A percentile compares a stretch with the other conserved stretches of the same genome.
These are phyloP conservation scores for Onychostoma macrolepis DNA, from an alignment of 2,113 vertebrate species.

Conservation along the genomic window DNA sequence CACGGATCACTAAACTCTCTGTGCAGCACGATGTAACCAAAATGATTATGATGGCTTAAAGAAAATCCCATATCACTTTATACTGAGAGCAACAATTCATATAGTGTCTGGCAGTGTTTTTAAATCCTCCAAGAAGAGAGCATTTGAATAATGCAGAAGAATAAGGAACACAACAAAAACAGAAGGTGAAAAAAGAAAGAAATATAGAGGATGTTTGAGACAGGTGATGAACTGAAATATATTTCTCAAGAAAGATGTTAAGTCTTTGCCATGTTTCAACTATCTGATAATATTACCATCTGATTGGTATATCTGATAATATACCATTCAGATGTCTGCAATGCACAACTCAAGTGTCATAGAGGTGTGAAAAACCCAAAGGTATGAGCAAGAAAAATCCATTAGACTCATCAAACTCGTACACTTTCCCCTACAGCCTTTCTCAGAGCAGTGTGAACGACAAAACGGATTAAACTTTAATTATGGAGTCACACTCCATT, in stretches of 20 bases:
- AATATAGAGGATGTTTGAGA: background rate
- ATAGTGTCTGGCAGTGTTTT: background rate
- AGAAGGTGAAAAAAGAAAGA: background rate
- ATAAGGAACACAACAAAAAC: background rate
- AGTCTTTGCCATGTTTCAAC: background rate
- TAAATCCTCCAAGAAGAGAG: constrained; percentile 4
- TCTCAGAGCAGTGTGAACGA: constrained; percentile 59
- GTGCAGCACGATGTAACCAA: constrained; percentile 22
- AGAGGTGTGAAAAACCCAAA: constrained; percentile 25
- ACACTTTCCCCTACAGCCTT: constrained; percentile 51
- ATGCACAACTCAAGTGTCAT: background rate
- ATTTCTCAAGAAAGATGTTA: background rate
- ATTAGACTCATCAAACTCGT: constrained; percentile 57
- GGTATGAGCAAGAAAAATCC: constrained; percentile 58
- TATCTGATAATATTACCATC: background rate
- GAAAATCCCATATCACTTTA: constrained; percentile 40
- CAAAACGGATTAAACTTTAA: constrained; percentile 70
- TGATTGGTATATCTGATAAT: background rate
- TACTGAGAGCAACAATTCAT: background rate
- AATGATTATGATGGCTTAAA: constrained; percentile 39
- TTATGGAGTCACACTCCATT: constrained; percentile 63
- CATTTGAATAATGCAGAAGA: background rate
- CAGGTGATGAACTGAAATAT: background rate
- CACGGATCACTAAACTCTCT: constrained; percentile 52
- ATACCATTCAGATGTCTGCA: constrained; percentile 10